A percentile compares a stretch with the other conserved stretches of the same genome.
Evolutionary conservation across 2,888 invertebrate genomes (phyloP).

Genomic region (Scaeva pyrastri): DNA sequence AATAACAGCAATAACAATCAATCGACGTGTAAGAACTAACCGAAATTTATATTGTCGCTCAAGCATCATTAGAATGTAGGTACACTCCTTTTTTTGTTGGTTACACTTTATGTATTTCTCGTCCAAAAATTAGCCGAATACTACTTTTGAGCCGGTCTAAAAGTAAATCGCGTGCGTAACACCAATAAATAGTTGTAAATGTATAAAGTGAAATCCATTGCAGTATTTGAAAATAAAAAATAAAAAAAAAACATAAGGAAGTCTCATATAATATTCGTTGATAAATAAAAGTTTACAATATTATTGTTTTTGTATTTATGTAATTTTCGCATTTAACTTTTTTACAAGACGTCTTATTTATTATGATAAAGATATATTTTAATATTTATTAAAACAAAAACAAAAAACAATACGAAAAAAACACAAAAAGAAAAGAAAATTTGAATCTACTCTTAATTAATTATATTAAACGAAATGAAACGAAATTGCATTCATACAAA

Average conservation of each 20-base stretch:
- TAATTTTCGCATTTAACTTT: slow-evolving; percentile 67
- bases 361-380: slow-evolving; percentile 67
- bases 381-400: slow-evolving; percentile 69
- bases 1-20: slow-evolving; percentile 72
- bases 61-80: slow-evolving; percentile 32
- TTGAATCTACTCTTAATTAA: slow-evolving; percentile 67
- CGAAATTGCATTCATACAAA: slow-evolving; percentile 17
- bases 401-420: slow-evolving; percentile 12
- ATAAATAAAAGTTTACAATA: slow-evolving; percentile 40
- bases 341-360: slow-evolving; percentile 64
- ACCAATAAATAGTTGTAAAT: slow-evolving; percentile 54
- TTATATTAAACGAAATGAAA: slow-evolving; percentile 36
- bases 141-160: slow-evolving; percentile 65
- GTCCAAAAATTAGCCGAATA: slow-evolving; percentile 44
- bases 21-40: slow-evolving; percentile 66
- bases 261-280: slow-evolving; percentile 44
- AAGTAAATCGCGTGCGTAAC: slow-evolving; percentile 36
- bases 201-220: slow-evolving; percentile 64
- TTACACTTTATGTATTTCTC: slow-evolving; percentile 59
- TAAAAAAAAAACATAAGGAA: slow-evolving; percentile 24
- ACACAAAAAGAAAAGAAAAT: slow-evolving; percentile 25
- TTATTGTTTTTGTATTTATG: slow-evolving; percentile 56
- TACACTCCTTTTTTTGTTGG: slow-evolving; percentile 34
- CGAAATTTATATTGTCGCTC: slow-evolving; percentile 13
- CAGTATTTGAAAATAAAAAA: slow-evolving; percentile 56